Base-by-base conservation (phyloP, 2,888 invertebrate species). In the Limnephilus auricula region DNA sequence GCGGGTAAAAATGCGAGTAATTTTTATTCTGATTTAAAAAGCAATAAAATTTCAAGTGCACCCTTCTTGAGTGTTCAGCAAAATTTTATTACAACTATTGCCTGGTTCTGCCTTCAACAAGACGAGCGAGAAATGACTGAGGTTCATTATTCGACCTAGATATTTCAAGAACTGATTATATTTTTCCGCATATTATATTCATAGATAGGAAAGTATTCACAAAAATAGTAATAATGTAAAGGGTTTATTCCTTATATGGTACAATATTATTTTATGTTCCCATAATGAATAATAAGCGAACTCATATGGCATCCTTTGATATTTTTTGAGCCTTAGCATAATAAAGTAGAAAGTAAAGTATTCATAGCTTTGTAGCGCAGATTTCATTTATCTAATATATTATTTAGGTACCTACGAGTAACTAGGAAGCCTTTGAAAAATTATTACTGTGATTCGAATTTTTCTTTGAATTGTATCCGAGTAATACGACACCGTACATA, bases 11-110 rank as follows among this genome's bases (percentile, higher is more conserved):
- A 15, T 18, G 50, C 50, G 50, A 50, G 50, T 50, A 4, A 65
- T 65, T 32, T 32, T 34, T 82, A 32, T 31, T 31, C 34, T 82
- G 34, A 18, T 82, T 82, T 82, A 82, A 82, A 82, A 82, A 82
- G 82, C 18, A 82, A 82, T 82, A 82, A 82, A 82, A 82, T 82
- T 34, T 82, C 15, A 82, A 82, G 82, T 82, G 34, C 82, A 82
- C 82, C 82, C 82, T 80, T 32, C 82, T 82, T 30, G 82, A 82
- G 18, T 5, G 3, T 30, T 65, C 82, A 82, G 82, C 18, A 32
- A 82, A 30, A 82, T 32, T n/a, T 32, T 82, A 82, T 82, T 18
- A 82, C 34, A 82, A 82, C 82, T 32, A 34, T 30, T n/a, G 82
- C 82, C 15, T 12, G 80, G 30, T 1, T 32, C 31, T 31, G 30